Evolutionary conservation across 2,888 invertebrate genomes (phyloP), one percentile per base, ranked within the genome.

Genomic region (Limenitis camilla): DNA sequence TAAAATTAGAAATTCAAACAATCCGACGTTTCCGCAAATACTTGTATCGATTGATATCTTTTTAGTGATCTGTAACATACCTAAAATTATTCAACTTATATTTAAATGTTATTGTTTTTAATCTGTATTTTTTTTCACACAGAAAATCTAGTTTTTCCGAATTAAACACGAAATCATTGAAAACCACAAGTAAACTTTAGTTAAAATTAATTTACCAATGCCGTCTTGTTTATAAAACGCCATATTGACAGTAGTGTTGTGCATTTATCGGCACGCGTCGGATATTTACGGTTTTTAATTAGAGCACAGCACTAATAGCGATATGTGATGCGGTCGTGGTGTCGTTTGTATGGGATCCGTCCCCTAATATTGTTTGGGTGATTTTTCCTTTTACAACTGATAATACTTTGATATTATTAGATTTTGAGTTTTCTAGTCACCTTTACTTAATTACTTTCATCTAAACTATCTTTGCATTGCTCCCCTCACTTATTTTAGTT

Each of bases 211-310:
- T 44, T 36, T 35, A 36, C 28, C 44, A 44, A 36, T 6, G 35
- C 45, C 33, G 11, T 10, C 45, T 36, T 45, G 45, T 45, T 45
- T 35, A 29, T 35, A 36, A 33, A 10, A 35, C 45, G 45, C 45
- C 45, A 45, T 45, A 45, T 45, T 45, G 45, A 19, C 31, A 61
- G 63, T 61, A 64, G 64, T 59, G 63, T 57, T 60, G 63, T 58
- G 49, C 60, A 41, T 56, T 58, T 55, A 56, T 56, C 45, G 58
- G 45, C 48, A 39, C 40, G 52, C 50, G 49, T 54, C 63, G 28
- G 65, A 71, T 71, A 69, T 76, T 76, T 76, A 76, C 76, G 68
- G 68, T 71, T 76, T 76, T 76, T 76, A 76, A 76, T 76, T 76
- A 76, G 74, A 71, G 66, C 64, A 55, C 56, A 58, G 40, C 61